Percentiles rank a stretch among this genome's conserved stretches.
Conservation (phyloP, 2,113 vertebrate species). For the Vombatus ursinus region DNA sequence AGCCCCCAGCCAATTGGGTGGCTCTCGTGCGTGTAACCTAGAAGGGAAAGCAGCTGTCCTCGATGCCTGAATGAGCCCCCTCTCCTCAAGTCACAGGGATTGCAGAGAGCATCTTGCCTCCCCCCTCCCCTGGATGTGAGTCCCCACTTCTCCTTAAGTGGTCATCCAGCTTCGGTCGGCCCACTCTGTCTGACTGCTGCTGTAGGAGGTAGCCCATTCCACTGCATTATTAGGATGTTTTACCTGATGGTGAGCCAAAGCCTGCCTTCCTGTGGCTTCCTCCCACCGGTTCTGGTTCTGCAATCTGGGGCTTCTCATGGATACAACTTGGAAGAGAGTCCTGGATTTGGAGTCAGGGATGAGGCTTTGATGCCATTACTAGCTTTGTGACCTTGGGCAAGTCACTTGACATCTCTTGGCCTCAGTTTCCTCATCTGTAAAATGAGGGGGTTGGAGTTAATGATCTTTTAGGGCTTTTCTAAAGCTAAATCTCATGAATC, state of each 20-base stretch:
- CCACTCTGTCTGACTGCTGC: background rate
- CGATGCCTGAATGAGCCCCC: background rate
- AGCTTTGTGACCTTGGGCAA: background rate
- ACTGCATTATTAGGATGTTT: background rate
- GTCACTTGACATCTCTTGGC: background rate
- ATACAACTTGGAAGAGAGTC: background rate
- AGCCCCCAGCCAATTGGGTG: background rate
- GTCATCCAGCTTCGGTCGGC: background rate
- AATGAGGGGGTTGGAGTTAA: background rate
- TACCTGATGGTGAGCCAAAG: background rate
- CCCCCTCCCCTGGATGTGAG: background rate
- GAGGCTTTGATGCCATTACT: background rate
- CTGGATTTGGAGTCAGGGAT: background rate
- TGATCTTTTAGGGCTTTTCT: background rate
- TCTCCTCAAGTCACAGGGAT: background rate
- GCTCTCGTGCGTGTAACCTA: background rate
- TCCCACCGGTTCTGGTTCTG: background rate
- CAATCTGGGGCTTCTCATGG: background rate
- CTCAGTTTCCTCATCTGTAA: background rate
- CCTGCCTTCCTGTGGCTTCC: background rate
- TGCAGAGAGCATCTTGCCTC: background rate
- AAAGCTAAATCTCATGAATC: background rate
- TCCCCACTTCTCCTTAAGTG: background rate
- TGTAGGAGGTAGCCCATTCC: too few species aligned
- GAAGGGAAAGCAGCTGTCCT: background rate